A percentile compares a stretch with the other conserved stretches of the same genome.
These are phyloP conservation scores for Tachuris rubrigastra DNA, from an alignment of 2,113 vertebrate genomes.

Conservation along the genomic window DNA sequence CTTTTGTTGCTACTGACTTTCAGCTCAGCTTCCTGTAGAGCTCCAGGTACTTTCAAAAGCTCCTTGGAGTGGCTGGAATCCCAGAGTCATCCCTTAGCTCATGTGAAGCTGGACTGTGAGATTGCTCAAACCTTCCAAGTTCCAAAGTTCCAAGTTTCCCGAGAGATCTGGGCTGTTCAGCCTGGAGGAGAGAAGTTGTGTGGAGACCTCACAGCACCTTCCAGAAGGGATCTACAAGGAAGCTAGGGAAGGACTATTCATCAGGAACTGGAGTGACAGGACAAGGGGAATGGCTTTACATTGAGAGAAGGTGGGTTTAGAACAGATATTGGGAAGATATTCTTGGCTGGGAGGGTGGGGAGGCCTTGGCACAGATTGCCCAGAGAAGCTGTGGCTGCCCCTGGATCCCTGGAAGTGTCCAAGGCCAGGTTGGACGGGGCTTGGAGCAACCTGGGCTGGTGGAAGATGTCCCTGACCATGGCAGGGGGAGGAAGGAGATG, in stretches of 20 bases:
- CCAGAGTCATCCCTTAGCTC: neutral
- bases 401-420: neutral
- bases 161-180: neutral
- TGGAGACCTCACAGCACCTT: neutral
- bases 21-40: neutral
- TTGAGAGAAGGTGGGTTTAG: neutral
- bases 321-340: neutral
- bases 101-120: neutral
- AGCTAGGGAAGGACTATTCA: no score
- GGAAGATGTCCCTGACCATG: neutral
- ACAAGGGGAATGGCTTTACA: neutral
- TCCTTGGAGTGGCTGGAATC: neutral
- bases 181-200: neutral
- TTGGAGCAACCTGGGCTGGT: neutral
- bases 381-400: neutral
- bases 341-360: neutral
- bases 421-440: neutral
- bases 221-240: neutral
- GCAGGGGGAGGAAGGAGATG: accelerated
- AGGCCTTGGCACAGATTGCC: neutral
- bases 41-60: neutral
- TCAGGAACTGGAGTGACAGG: neutral
- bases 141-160: neutral
- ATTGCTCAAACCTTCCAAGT: neutral
- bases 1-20: neutral